A percentile compares a stretch with the other conserved stretches of the same genome.
These are phyloP conservation scores for Oscheius sp. DNA, from an alignment of 2,888 invertebrate genomes.

Conservation along the genomic window DNA sequence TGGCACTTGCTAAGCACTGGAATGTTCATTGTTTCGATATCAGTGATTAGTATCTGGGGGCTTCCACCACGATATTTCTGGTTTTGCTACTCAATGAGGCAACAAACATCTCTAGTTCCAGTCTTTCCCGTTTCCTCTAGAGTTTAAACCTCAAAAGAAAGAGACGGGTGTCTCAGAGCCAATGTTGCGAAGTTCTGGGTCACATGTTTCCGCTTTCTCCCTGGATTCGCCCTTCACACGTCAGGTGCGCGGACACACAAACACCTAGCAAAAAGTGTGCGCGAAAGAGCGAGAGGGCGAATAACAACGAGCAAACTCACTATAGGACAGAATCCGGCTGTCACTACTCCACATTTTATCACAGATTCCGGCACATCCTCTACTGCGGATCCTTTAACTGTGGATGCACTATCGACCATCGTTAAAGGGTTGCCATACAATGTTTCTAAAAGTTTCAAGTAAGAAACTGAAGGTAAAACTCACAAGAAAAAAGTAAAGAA, in stretches of 20 bases:
- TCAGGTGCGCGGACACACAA: conserved; percentile 9
- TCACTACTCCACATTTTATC: conserved; percentile 29
- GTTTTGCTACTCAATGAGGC: not conserved
- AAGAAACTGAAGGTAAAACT: not conserved
- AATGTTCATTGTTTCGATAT: no score
- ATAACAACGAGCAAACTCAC: conserved; percentile 22
- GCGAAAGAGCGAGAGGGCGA: not conserved
- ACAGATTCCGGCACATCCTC: conserved; percentile 29
- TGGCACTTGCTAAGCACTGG: no score
- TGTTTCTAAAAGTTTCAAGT: not conserved
- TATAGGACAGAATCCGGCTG: conserved; percentile 33
- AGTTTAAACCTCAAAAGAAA: no score
- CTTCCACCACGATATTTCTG: not conserved
- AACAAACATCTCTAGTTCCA: conserved; percentile 9
- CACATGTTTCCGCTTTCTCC: not conserved
- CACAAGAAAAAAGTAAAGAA: not conserved
- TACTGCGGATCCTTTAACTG: not conserved
- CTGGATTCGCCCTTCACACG: conserved; percentile 5
- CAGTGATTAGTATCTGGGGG: no score
- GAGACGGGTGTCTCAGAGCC: no score
- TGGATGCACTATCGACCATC: not conserved
- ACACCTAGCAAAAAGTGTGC: not conserved
- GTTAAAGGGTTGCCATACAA: conserved; percentile 13
- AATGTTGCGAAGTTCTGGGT: no score
- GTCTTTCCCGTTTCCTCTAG: no score